Base-by-base conservation (phyloP, 2,113 vertebrate species). In the Psilopsiagon aymara region DNA sequence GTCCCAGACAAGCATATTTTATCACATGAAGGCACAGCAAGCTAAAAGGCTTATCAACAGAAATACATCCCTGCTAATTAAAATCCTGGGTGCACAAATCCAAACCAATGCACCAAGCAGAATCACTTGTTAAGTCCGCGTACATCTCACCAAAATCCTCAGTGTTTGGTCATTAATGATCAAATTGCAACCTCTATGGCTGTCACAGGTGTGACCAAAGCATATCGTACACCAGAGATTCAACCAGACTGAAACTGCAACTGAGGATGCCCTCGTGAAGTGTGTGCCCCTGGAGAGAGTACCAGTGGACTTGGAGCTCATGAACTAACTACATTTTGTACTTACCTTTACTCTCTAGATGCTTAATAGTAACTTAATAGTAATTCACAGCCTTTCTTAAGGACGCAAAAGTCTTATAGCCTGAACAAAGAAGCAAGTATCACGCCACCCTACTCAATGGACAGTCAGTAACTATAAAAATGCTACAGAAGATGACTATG, bases 251-350 rank as follows among this genome's bases (percentile, higher is more conserved):
- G 17, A 87, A 69, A 37, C 39, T 27, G 55, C 46, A 82, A 46
- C 13, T 60, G 51, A 52, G 3, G 4, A 47, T 47, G 80, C 18
- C 63, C 75, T 24, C 0, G 0, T 0, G 0, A 21, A 21, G 44
- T 2, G 19, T 19, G 29, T 43, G 53, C 23, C 59, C 15, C 86
- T 3, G 0, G n/a, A 69, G n/a, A 62, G 46, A 83, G n/a, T 39
- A 62, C 49, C 3, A 0, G 10, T 0, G 0, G 53, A 44, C 52
- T 31, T 28, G 82, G 13, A 90, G 31, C 37, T 88, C 23, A 19
- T 10, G 25, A 57, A 66, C 24, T 41, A 80, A 28, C 67, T 25
- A 31, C 13, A 4, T 28, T 25, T 47, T 37, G 28, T 33, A 44
- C 62, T 62, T 57, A 49, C 69, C 66, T 91, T 82, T 67, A 60